Conservation (phyloP, 2,888 invertebrate genomes). For the Noctua comes region DNA sequence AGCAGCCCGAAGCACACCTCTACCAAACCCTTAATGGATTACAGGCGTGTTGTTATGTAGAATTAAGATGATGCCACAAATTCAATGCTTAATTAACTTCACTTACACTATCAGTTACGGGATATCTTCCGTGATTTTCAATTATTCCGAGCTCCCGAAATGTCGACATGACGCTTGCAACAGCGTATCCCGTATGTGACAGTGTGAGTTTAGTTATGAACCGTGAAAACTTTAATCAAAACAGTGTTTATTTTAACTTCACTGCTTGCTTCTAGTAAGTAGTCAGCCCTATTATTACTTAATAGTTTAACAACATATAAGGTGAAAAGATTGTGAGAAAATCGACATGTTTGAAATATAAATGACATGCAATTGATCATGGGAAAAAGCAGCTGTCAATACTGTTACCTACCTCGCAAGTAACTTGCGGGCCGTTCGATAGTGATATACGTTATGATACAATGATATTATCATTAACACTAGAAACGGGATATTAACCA, state of each 20-base stretch:
- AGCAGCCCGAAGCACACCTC: background rate
- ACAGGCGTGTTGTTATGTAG: background rate
- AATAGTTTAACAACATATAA: background rate
- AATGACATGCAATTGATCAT: conserved; percentile 20
- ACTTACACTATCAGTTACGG: too few relatives aligned
- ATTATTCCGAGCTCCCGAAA: too few relatives aligned
- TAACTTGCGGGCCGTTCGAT: background rate
- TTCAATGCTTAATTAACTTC: background rate
- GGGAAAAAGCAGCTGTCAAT: conserved; percentile 33
- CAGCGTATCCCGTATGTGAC: too few relatives aligned
- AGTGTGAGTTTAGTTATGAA: too few relatives aligned
- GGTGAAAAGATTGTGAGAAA: conserved; percentile 1
- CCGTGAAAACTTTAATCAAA: too few relatives aligned
- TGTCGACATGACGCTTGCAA: too few relatives aligned
- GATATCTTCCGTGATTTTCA: too few relatives aligned
- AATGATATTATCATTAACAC: too few relatives aligned
- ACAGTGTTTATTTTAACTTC: background rate
- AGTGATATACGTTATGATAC: background rate
- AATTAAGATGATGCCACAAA: background rate
- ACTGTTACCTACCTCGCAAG: background rate
- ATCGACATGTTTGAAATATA: conserved; percentile 17
- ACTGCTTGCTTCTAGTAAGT: background rate
- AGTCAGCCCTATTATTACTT: background rate
- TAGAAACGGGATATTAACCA: too few relatives aligned
- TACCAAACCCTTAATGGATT: background rate